Percentiles rank a stretch among this genome's conserved stretches.
Evolutionary conservation across 1,140 invertebrate genomes (phyloP).

Genomic region (Zaprionus kolodkinae): DNA sequence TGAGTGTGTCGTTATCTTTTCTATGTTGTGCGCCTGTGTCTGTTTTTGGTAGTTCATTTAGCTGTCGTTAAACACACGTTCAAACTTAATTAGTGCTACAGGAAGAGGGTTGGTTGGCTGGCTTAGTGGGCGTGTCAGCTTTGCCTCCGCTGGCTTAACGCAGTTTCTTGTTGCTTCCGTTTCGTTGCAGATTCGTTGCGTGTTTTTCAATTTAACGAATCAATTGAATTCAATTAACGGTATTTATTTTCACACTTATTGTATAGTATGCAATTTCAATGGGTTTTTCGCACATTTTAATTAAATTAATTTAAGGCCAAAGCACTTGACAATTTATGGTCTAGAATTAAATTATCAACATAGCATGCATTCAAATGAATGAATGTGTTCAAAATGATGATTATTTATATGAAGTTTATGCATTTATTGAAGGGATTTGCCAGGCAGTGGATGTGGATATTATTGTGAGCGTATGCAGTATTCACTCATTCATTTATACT

Average conservation of each 20-base stretch:
- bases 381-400: neutral
- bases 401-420: neutral
- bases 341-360: constrained; percentile 29
- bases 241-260: constrained; percentile 36
- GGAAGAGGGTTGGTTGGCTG: neutral
- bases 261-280: neutral
- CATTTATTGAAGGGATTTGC: constrained; percentile 1
- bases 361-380: constrained; percentile 11
- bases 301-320: constrained; percentile 41
- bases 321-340: constrained; percentile 26
- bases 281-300: constrained; percentile 37
- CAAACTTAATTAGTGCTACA: constrained; percentile 60
- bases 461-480: neutral
- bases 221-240: constrained; percentile 25
- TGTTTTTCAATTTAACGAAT: constrained; percentile 11
- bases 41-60: constrained; percentile 77
- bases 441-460: neutral
- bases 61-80: constrained; percentile 78
- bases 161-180: neutral
- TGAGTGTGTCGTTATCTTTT: constrained; percentile 69
- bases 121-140: constrained; percentile 16
- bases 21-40: constrained; percentile 50
- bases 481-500: neutral
- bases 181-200: neutral
- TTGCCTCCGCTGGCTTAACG: neutral